phyloP scores from a whole-genome alignment of 2,888 invertebrate species.

The Zootermopsis nevadensis region DNA sequence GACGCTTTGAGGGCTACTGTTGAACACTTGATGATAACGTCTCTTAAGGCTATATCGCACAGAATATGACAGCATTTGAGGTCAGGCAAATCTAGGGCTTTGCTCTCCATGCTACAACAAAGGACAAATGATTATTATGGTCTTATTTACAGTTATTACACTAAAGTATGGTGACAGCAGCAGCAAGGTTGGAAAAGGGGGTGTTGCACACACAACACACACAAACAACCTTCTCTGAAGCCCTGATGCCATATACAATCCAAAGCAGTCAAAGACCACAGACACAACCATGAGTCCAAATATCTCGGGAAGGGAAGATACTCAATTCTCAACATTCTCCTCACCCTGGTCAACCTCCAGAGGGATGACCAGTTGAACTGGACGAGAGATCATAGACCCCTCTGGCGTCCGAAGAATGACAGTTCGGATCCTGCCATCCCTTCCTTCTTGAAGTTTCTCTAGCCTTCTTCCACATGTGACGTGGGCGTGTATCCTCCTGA shows the following conservation, averaged over 20 bases:
- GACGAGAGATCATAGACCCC: neutral
- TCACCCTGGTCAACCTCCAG: neutral
- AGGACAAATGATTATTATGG: neutral
- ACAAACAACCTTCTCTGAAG: too few relatives aligned
- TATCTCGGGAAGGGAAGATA: too few relatives aligned
- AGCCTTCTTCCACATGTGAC: neutral
- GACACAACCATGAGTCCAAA: too few relatives aligned
- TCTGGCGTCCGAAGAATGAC: too few relatives aligned
- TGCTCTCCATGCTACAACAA: constrained; percentile 72
- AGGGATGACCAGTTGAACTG: neutral
- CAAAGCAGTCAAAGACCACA: too few relatives aligned
- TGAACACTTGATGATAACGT: constrained; percentile 84
- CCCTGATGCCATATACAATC: too few relatives aligned
- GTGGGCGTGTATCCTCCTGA: neutral
- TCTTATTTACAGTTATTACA: neutral
- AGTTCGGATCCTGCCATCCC: too few relatives aligned
- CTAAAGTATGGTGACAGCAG: too few relatives aligned
- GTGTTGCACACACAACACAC: too few relatives aligned
- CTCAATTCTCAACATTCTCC: too few relatives aligned
- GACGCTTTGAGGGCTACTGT: constrained; percentile 84
- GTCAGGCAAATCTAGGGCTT: constrained; percentile 73
- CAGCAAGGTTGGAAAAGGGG: too few relatives aligned
- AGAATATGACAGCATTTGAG: constrained; percentile 81
- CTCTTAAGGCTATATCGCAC: constrained; percentile 87
- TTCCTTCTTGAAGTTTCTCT: neutral